Conservation (phyloP, 2,113 vertebrate genomes). For the Micromys minutus region DNA sequence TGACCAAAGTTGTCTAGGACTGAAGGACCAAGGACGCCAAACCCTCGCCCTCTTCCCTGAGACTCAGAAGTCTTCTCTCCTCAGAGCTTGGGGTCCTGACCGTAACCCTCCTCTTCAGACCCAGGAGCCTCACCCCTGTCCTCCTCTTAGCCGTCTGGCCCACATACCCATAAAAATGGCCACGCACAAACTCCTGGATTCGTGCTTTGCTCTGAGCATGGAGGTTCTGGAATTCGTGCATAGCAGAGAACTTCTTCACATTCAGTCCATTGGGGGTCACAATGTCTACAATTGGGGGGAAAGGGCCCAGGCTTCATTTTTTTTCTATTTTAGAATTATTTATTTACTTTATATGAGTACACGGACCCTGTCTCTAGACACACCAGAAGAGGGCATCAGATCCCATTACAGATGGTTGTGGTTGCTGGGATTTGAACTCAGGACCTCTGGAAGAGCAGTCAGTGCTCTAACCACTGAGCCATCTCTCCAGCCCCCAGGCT, state of each 20-base stretch:
- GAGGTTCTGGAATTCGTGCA: constrained; percentile 97
- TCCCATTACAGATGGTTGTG: no score
- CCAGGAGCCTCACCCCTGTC: no score
- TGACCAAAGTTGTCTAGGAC: background rate
- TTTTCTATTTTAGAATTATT: no score
- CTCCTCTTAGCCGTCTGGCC: background rate
- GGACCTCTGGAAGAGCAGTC: no score
- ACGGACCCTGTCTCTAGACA: no score
- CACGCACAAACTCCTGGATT: constrained; percentile 95
- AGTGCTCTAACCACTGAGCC: no score
- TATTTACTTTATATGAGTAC: no score
- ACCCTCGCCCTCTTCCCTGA: background rate
- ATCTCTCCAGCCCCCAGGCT: no score
- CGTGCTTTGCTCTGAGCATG: constrained; percentile 95
- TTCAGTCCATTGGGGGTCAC: constrained; percentile 95
- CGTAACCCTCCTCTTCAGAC: background rate
- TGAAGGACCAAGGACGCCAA: background rate
- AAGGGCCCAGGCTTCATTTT: background rate
- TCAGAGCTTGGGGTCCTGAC: background rate
- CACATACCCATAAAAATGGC: constrained; percentile 94
- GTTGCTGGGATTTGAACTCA: no score
- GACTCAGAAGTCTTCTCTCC: background rate
- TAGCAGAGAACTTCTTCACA: constrained; percentile 95
- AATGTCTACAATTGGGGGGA: constrained; percentile 84
- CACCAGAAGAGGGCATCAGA: no score